A percentile compares a stretch with the other conserved stretches of the same genome.
These are phyloP conservation scores for Timema cristinae DNA, from an alignment of 2,888 invertebrate species.

Conservation along the genomic window DNA sequence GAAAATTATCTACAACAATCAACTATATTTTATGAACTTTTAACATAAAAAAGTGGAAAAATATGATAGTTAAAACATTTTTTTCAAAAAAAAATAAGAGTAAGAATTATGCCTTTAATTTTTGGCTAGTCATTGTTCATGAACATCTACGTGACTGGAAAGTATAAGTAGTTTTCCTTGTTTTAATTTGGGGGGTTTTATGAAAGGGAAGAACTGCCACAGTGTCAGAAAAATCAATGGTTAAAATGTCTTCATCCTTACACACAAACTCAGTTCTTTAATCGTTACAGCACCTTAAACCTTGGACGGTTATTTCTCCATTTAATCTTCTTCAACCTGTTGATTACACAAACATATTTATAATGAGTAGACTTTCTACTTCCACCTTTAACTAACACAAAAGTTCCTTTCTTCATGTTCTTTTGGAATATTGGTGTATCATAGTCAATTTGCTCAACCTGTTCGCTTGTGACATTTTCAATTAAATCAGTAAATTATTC, in stretches of 20 bases:
- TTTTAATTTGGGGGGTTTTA: neutral
- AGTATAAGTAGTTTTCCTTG: slow-evolving; percentile 2
- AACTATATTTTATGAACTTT: neutral
- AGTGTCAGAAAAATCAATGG: slow-evolving; percentile 2
- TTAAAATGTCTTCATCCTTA: neutral
- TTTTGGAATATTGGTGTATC: slow-evolving; percentile 11
- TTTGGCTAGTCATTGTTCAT: neutral
- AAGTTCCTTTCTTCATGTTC: neutral
- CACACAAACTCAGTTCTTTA: neutral
- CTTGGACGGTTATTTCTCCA: slow-evolving; percentile 1
- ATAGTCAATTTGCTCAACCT: neutral
- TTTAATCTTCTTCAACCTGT: neutral
- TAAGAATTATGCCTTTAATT: neutral
- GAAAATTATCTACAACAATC: too few relatives aligned
- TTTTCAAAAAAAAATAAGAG: neutral
- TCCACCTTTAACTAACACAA: slow-evolving; percentile 6
- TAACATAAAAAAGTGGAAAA: too few relatives aligned
- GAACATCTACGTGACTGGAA: neutral
- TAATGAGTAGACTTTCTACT: neutral
- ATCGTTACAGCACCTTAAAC: neutral
- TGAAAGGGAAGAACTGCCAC: neutral
- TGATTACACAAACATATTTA: neutral
- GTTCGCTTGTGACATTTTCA: slow-evolving; percentile 1
- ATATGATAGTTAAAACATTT: too few relatives aligned
- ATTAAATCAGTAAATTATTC: neutral